Base-by-base conservation (phyloP, 2,888 invertebrate species). In the Hydraecia micacea region DNA sequence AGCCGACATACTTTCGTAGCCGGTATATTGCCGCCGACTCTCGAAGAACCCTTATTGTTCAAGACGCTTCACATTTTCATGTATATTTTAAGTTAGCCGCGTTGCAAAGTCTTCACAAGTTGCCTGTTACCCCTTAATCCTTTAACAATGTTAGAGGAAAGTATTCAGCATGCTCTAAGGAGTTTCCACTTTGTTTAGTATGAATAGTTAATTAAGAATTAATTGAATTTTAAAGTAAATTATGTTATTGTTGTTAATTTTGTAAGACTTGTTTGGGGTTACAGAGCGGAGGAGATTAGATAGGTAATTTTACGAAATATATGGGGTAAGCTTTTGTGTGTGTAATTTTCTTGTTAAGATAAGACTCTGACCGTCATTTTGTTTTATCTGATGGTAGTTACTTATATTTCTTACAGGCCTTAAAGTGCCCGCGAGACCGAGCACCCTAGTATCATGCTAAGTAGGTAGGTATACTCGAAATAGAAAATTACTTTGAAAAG, bases 161-260 rank as follows among this genome's bases (percentile, higher is more conserved):
- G 93, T 94, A 93, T 94, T 92, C 91, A 92, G 90, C 88, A 90
- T 91, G 91, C 91, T 91, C 88, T 89, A 88, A 89, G 86, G 87
- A 90, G 91, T 91, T 93, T 89, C 88, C 87, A 91, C 90, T 92
- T 92, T 91, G 91, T 92, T 86, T 91, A 89, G 90, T 92, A 92
- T 92, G 93, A 93, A 94, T 95, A 93, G 91, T 93, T 93, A 93
- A 94, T 94, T 94, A 92, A 88, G 92, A 91, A 92, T 91, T 92
- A 93, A 94, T 94, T 91, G 88, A 90, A 92, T 92, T 91, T 89
- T 83, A 88, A 86, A 87, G 82, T 80, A 74, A 81, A 88, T 85
- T 90, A 87, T 90, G 87, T 90, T 89, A 88, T 87, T 88, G 88
- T 89, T 88, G 84, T 86, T 83, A 88, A 88, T 86, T 88, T 88